A percentile compares a stretch with the other conserved stretches of the same genome.
Evolutionary conservation across 2,113 vertebrate species (phyloP).

Genomic region (Colinus virginianus): DNA sequence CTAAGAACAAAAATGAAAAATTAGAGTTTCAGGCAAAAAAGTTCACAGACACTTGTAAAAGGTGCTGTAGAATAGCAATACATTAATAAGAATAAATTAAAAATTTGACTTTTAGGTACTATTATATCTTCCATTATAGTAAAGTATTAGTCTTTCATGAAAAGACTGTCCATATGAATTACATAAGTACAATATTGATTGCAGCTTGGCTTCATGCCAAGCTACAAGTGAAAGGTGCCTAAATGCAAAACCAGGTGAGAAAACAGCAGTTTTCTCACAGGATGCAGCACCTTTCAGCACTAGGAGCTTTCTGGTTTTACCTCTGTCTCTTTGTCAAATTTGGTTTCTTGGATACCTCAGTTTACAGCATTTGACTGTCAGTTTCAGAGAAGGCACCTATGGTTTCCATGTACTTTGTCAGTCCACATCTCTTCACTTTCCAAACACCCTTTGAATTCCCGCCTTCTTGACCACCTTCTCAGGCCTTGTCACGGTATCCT

Average conservation of each 20-base stretch:
- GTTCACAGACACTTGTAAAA: neutral
- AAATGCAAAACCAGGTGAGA: neutral
- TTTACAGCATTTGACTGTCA: neutral
- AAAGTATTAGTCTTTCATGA: neutral
- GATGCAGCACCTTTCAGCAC: neutral
- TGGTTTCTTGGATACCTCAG: neutral
- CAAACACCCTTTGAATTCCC: neutral
- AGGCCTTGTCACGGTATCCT: neutral
- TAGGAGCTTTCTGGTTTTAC: neutral
- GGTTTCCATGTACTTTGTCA: neutral
- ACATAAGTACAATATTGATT: neutral
- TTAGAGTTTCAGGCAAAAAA: neutral
- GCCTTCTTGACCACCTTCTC: neutral
- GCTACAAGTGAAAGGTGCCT: neutral
- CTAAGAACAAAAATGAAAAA: neutral
- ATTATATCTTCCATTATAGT: neutral
- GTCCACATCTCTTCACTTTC: neutral
- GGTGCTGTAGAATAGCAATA: neutral
- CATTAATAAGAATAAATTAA: fast-evolving
- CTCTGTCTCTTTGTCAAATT: neutral
- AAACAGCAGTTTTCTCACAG: neutral
- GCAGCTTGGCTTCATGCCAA: neutral
- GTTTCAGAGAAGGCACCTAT: neutral
- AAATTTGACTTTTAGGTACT: neutral
- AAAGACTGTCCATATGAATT: neutral